Percentiles rank a stretch among this genome's conserved stretches.
These are phyloP conservation scores for Camponotus fellah DNA, from an alignment of 2,888 invertebrate genomes.

Conservation along the genomic window DNA sequence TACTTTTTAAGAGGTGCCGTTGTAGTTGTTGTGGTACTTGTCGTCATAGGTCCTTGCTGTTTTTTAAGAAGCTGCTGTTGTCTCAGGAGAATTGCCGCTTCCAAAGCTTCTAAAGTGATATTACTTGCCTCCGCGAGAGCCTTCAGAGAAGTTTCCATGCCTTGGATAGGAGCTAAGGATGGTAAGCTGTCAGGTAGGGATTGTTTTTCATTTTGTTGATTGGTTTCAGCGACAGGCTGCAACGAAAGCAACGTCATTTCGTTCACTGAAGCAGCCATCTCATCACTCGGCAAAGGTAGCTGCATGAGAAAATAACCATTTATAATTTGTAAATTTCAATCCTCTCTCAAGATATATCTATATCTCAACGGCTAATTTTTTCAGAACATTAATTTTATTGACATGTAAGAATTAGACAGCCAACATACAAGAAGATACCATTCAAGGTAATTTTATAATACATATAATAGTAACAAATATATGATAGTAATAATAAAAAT, in stretches of 20 bases:
- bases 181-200: slow-evolving; percentile 73
- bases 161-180: slow-evolving; percentile 80
- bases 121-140: slow-evolving; percentile 91
- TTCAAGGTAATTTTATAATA: background rate
- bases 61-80: slow-evolving; percentile 91
- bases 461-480: background rate
- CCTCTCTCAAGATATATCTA: background rate
- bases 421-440: background rate
- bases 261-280: slow-evolving; percentile 80
- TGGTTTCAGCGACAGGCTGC: slow-evolving; percentile 76
- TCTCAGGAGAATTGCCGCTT: slow-evolving; percentile 91
- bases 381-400: background rate
- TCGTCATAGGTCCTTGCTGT: slow-evolving; percentile 86
- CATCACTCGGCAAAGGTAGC: slow-evolving; percentile 82
- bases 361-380: background rate
- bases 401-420: background rate
- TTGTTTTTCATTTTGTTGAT: slow-evolving; percentile 78
- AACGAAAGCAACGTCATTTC: slow-evolving; percentile 82
- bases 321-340: slow-evolving; percentile 6
- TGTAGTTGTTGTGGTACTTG: slow-evolving; percentile 86
- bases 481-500: background rate
- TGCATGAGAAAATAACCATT: slow-evolving; percentile 62
- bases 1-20: slow-evolving; percentile 80
- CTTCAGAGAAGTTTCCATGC: slow-evolving; percentile 87
- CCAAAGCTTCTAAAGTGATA: slow-evolving; percentile 92